Conservation (phyloP, 2,113 vertebrate genomes). For the Lasiurus cinereus region DNA sequence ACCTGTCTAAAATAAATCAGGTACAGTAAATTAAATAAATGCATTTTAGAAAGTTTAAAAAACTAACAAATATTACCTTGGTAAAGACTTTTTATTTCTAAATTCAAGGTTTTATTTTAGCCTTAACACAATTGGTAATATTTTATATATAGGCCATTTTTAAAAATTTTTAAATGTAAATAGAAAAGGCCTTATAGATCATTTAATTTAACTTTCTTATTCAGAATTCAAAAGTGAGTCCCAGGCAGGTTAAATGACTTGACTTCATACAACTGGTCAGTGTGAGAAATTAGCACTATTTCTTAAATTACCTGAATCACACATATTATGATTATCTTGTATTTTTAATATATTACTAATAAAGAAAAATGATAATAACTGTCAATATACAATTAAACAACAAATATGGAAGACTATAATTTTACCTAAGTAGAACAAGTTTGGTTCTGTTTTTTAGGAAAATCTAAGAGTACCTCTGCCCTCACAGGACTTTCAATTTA, state of each 20-base stretch:
- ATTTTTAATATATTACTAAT: conserved; percentile 30
- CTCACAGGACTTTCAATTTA: conserved; percentile 11
- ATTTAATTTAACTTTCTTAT: conserved; percentile 47
- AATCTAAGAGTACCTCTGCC: neutral
- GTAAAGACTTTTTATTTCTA: conserved; percentile 48
- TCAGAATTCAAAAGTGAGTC: conserved; percentile 58
- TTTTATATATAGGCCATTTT: conserved; percentile 27
- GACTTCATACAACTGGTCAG: neutral
- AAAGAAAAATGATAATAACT: conserved; percentile 36
- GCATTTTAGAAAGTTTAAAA: conserved; percentile 58
- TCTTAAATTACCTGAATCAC: neutral
- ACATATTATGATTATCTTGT: neutral
- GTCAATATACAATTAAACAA: neutral
- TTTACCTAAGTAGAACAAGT: conserved; percentile 52
- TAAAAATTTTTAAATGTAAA: conserved; percentile 26
- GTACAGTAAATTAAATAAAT: conserved; percentile 69
- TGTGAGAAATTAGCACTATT: neutral
- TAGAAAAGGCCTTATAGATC: neutral
- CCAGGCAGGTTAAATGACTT: neutral
- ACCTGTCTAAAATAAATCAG: conserved; percentile 90
- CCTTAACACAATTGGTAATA: neutral
- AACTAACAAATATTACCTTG: conserved; percentile 43
- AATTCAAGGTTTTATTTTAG: conserved; percentile 58
- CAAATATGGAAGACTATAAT: conserved; percentile 26
- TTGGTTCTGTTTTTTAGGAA: conserved; percentile 40